A percentile compares a stretch with the other conserved stretches of the same genome.
Evolutionary conservation across 2,888 invertebrate species (phyloP).

Genomic region (Thecophora atra): DNA sequence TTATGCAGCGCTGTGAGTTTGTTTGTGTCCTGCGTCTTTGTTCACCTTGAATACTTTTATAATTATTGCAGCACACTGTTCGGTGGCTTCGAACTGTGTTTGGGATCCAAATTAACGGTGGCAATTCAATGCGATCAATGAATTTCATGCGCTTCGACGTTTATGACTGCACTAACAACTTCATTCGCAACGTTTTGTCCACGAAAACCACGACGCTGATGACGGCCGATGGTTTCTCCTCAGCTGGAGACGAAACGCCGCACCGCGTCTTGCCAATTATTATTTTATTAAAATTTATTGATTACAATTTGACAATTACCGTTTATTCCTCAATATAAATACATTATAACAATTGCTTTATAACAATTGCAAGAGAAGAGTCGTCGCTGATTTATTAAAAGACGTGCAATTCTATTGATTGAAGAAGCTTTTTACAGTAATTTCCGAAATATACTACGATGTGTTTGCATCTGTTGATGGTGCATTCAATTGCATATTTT

Average conservation of each 20-base stretch:
- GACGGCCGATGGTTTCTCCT: not conserved
- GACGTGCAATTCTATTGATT: too few relatives aligned
- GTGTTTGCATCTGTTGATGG: too few relatives aligned
- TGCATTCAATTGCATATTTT: too few relatives aligned
- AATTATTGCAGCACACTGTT: constrained; percentile 36
- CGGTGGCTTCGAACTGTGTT: not conserved
- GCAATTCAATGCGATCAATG: not conserved
- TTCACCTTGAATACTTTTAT: constrained; percentile 34
- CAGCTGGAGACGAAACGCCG: not conserved
- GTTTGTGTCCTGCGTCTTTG: constrained; percentile 37
- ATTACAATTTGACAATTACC: too few relatives aligned
- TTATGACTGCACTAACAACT: not conserved
- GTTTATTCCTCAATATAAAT: too few relatives aligned
- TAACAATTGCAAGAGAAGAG: too few relatives aligned
- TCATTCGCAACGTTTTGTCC: not conserved
- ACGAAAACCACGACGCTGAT: not conserved
- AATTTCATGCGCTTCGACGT: not conserved
- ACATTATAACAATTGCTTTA: too few relatives aligned
- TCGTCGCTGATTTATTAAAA: too few relatives aligned
- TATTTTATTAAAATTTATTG: too few relatives aligned
- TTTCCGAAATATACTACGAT: not conserved
- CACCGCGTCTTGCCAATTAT: too few relatives aligned
- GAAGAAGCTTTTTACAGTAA: too few relatives aligned
- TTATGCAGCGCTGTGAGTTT: constrained; percentile 32
- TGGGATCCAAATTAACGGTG: not conserved